Conservation (phyloP, 1,140 invertebrate genomes). For the Phortica variegata region DNA sequence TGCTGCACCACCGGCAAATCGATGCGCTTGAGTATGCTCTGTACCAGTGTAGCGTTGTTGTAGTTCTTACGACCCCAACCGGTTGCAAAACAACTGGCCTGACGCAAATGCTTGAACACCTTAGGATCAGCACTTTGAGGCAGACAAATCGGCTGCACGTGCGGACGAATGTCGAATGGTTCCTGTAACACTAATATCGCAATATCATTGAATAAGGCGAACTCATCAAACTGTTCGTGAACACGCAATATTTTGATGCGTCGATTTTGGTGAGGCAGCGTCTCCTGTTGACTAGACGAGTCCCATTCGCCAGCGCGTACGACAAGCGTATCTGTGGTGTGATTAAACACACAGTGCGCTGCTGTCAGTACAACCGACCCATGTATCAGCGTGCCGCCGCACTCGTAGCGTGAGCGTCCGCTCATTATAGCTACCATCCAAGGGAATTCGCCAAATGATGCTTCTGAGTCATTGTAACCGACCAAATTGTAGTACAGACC, state of each 20-base stretch:
- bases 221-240: conserved; percentile 60
- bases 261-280: conserved; percentile 69
- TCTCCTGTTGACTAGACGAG: conserved; percentile 56
- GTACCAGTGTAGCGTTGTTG: conserved; percentile 60
- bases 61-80: conserved; percentile 67
- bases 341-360: conserved; percentile 62
- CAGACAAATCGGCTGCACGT: conserved; percentile 74
- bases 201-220: conserved; percentile 65
- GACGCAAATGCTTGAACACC: conserved; percentile 16
- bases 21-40: conserved; percentile 69
- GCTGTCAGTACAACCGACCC: conserved; percentile 66
- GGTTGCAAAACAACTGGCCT: conserved; percentile 62
- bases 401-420: conserved; percentile 62
- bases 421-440: conserved; percentile 82
- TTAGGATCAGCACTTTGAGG: conserved; percentile 53
- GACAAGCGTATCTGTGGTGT: conserved; percentile 31
- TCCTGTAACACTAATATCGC: conserved; percentile 69
- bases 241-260: conserved; percentile 59
- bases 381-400: conserved; percentile 69
- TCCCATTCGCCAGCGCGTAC: conserved; percentile 77
- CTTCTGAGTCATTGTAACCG: conserved; percentile 65
- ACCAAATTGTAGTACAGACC: conserved; percentile 72
- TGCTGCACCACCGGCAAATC: conserved; percentile 64
- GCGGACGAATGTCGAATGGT: conserved; percentile 63
- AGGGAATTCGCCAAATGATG: conserved; percentile 64